Percentiles rank a stretch among this genome's conserved stretches.
Conservation (phyloP, 2,113 vertebrate genomes). For the Crotalus horridus region DNA sequence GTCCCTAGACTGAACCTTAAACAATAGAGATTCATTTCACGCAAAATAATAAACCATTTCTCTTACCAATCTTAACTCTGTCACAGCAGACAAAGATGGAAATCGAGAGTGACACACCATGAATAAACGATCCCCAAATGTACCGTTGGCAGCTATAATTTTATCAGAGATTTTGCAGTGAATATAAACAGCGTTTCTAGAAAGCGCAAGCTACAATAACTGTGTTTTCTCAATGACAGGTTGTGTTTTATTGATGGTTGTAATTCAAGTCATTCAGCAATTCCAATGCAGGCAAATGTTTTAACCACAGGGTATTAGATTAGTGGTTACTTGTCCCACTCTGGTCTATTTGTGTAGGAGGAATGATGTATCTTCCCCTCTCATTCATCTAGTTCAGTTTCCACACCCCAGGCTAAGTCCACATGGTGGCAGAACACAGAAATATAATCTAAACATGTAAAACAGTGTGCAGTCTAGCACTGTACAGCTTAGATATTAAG, state of each 20-base stretch:
- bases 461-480: not conserved
- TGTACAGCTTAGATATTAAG: not conserved
- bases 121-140: not conserved
- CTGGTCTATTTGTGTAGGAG: not conserved
- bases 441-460: not conserved
- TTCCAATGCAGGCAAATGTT: not conserved
- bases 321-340: not conserved
- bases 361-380: not conserved
- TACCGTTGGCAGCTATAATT: conserved; percentile 11
- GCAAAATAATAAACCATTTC: conserved; percentile 1
- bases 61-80: not conserved
- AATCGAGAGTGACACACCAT: not conserved
- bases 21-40: not conserved
- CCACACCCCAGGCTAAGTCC: not conserved
- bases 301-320: not conserved
- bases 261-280: not conserved
- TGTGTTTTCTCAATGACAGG: not conserved
- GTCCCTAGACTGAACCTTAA: not conserved
- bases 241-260: not conserved
- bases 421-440: not conserved
- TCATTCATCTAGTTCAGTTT: not conserved
- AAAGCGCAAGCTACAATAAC: not conserved
- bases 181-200: not conserved
- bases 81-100: not conserved
- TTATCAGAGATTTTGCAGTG: not conserved